Conservation (phyloP, 2,888 invertebrate species). For the Andricus curvator region DNA sequence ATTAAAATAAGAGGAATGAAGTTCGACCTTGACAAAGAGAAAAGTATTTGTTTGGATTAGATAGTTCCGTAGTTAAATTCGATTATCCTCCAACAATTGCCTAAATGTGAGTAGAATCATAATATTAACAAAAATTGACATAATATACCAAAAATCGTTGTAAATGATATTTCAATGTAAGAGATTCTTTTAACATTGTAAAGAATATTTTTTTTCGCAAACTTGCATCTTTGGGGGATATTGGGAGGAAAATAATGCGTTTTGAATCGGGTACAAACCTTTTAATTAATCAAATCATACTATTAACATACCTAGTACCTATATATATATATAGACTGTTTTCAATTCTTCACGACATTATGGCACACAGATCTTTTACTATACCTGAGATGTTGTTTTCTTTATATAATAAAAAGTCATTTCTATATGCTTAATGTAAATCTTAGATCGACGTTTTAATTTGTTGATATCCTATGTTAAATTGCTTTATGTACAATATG, state of each 20-base stretch:
- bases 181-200: too few relatives aligned
- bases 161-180: too few relatives aligned
- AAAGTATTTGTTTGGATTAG: too few relatives aligned
- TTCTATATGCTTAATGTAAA: not conserved
- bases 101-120: too few relatives aligned
- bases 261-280: not conserved
- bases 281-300: conserved; percentile 16
- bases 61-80: too few relatives aligned
- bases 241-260: not conserved
- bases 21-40: too few relatives aligned
- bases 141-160: too few relatives aligned
- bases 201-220: too few relatives aligned
- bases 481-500: not conserved
- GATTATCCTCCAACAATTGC: too few relatives aligned
- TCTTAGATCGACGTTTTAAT: not conserved
- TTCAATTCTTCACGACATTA: conserved; percentile 8
- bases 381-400: conserved; percentile 6
- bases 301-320: not conserved
- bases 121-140: too few relatives aligned
- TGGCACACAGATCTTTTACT: conserved; percentile 33
- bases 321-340: not conserved
- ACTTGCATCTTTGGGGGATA: not conserved
- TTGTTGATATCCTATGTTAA: not conserved
- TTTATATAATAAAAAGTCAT: not conserved
- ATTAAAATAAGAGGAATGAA: too few relatives aligned